These are phyloP conservation scores for Latheticus oryzae DNA, from an alignment of 2,888 invertebrate genomes.

Conservation along the genomic window DNA sequence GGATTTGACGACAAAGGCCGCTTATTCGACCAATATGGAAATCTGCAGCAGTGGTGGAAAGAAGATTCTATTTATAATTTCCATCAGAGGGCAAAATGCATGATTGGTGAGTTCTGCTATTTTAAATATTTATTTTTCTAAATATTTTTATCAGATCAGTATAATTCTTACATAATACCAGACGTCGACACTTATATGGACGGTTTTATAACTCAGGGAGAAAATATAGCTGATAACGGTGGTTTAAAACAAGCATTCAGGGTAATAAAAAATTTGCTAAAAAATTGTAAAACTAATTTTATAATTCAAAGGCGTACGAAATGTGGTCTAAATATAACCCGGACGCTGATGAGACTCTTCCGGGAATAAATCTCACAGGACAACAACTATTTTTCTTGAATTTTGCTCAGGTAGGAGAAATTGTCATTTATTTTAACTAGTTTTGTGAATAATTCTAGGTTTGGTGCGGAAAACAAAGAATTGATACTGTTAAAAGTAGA, in stretches of 20 bases:
- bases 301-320: constrained; percentile 77
- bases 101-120: constrained; percentile 68
- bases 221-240: constrained; percentile 97
- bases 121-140: constrained; percentile 6
- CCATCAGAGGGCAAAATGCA: constrained; percentile 80
- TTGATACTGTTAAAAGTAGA: constrained; percentile 83
- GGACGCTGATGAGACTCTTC: constrained; percentile 72
- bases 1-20: constrained; percentile 93
- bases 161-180: constrained; percentile 82
- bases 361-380: constrained; percentile 79
- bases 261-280: constrained; percentile 35
- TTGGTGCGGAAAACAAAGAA: constrained; percentile 85
- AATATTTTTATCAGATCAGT: constrained; percentile 74
- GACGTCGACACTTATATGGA: constrained; percentile 82
- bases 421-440: not conserved
- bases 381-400: constrained; percentile 90
- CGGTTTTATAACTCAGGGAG: constrained; percentile 84
- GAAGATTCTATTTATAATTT: constrained; percentile 79
- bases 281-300: constrained; percentile 6
- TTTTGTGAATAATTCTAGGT: constrained; percentile 20
- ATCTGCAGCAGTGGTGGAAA: constrained; percentile 88
- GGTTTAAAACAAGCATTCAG: constrained; percentile 89
- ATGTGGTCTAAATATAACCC: constrained; percentile 78
- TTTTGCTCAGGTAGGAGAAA: constrained; percentile 76
- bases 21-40: constrained; percentile 93